Evolutionary conservation across 2,113 vertebrate genomes (phyloP), one percentile per base, ranked within the genome.

Genomic region (Mormyrus lacerda): DNA sequence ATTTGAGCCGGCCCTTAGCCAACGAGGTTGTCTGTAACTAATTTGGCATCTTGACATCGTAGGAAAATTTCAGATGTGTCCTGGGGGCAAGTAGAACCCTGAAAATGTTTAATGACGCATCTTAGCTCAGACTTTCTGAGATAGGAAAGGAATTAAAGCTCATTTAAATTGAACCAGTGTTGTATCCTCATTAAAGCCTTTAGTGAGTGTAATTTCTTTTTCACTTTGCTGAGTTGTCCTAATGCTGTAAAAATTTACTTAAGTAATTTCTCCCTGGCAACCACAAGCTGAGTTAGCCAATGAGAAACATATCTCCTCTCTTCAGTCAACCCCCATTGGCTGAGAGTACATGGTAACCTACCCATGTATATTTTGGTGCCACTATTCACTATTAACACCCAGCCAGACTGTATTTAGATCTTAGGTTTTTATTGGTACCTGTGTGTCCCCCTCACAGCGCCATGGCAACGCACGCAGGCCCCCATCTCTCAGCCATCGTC

Each of bases 401-500:
- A 69, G 61, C 61, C 27, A 69, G 61, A 69, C 61, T 69, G 61
- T 27, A 65, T 65, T 65, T 27, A 27, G 69, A 42, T 79, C 35
- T 17, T 17, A 7, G 35, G 73, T 79, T 79, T 79, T 79, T 79
- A 39, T 79, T 87, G 15, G 53, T 44, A 3, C 17, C 39, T 87
- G 5, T 39, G 83, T 85, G 47, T 53, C 13, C 91, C 58, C 88
- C 55, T 69, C 0, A 1, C 88, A 99, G 98, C 0, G 95, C 96
- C 0, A 97, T 99, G 97, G 97, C 97, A 0, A 96, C 92, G 79
- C 95, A 95, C 1, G 97, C 96, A 0, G 97, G 96, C 35, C 97
- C 97, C 83, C 95, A 95, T 84, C 95, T 99, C 5, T 96, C 97
- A 0, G 87, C 92, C 1, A 95, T 98, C 19, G 94, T 96, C n/a